A percentile compares a stretch with the other conserved stretches of the same genome.
phyloP scores from a whole-genome alignment of 2,797 vertebrate species.

The Acanthis flammea region DNA sequence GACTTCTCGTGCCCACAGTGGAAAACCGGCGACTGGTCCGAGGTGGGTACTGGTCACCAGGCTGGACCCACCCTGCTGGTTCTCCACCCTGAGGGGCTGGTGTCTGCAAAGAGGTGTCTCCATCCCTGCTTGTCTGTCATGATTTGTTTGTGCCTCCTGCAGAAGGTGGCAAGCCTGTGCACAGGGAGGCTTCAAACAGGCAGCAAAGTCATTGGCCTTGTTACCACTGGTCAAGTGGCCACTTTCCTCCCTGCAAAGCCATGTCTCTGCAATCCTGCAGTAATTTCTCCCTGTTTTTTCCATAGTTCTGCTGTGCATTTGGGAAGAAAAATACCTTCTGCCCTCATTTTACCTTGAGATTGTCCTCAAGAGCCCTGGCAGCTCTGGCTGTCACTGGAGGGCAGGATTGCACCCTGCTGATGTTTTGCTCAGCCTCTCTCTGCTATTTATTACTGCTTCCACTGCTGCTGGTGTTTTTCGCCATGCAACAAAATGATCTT shows the following conservation, averaged over 20 bases:
- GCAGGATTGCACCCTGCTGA: background rate
- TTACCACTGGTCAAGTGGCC: background rate
- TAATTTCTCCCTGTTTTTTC: background rate
- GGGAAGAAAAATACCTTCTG: background rate
- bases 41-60: slow-evolving; percentile 78
- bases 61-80: background rate
- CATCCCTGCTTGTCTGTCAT: accelerated
- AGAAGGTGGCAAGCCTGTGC: background rate
- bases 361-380: background rate
- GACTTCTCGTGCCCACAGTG: slow-evolving; percentile 93
- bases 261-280: background rate
- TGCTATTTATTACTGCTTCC: background rate
- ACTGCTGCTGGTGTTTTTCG: background rate
- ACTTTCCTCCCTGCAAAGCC: background rate
- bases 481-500: background rate
- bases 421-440: background rate
- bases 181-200: background rate
- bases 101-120: background rate
- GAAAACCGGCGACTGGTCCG: slow-evolving; percentile 94
- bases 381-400: background rate
- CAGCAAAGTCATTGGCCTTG: background rate
- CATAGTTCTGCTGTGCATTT: background rate
- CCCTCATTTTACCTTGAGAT: background rate
- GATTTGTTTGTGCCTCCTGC: background rate
- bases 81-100: background rate